Evolutionary conservation across 2,888 invertebrate genomes (phyloP), one percentile per base, ranked within the genome.

Genomic region (Chymomyza fuscimana): DNA sequence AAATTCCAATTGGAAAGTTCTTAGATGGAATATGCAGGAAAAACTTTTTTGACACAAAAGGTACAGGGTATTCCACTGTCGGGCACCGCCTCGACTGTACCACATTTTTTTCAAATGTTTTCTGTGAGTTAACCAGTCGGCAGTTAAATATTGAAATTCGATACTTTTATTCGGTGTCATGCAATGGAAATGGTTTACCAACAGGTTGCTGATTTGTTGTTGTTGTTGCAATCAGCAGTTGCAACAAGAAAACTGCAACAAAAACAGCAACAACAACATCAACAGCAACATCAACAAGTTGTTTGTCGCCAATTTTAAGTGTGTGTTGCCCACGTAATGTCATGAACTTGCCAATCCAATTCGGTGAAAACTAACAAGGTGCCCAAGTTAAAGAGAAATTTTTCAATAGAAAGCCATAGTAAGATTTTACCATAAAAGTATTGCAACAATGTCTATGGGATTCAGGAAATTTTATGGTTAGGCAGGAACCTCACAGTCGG

Each of bases 281-380:
- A n/a, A 73, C 72, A 67, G 56, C 67, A 62, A 66, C 63, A 60
- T 58, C 79, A 84, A 81, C 81, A 73, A 79, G 84, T 81, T 81
- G 65, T 64, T 19, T 80, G 79, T 80, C 80, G 69, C 80, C 81
- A 75, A 73, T 67, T 72, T 73, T 46, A 46, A 67, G 63, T 71
- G 61, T 71, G 61, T 60, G 15, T 60, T 32, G 80, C 83, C 86
- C 84, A 83, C 83, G 82, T 80, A 81, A 75, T 84, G 83, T 84
- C 84, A 76, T 80, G 86, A 86, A 84, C 86, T 80, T 82, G 83
- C 86, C 83, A 81, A 76, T 83, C 78, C 71, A 72, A 74, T 80
- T 71, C 52, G 77, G 78, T 76, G 78, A 81, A 82, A 82, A 86
- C 74, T 65, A 77, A 73, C 77, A 61, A 72, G 70, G 58, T 69